phyloP scores from a whole-genome alignment of 2,113 vertebrate species.

The Manacus vitellinus region DNA sequence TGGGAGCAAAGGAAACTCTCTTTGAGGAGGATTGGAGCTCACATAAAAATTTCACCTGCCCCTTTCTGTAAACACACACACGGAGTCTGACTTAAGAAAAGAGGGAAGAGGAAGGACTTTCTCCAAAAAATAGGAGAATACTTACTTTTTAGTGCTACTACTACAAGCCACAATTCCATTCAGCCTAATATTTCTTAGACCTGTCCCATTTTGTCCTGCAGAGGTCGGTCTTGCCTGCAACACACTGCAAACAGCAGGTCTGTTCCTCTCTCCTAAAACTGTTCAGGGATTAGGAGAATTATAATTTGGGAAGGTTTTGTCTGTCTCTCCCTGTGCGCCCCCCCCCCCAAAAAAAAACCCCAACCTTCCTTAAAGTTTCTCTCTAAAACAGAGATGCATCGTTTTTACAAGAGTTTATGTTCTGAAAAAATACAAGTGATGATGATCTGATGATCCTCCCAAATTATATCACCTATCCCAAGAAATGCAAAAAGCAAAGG shows the following conservation, averaged over 20 bases:
- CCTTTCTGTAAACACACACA: neutral
- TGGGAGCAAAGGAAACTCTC: neutral
- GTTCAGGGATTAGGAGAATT: neutral
- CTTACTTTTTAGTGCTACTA: neutral
- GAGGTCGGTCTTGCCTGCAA: conserved; percentile 73
- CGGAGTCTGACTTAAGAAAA: neutral
- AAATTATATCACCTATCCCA: neutral
- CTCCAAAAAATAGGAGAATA: neutral
- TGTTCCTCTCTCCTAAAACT: neutral
- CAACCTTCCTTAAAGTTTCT: neutral
- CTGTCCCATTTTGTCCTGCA: conserved; percentile 60
- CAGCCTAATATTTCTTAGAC: neutral
- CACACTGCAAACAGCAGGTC: neutral
- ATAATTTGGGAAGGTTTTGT: neutral
- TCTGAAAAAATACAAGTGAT: neutral
- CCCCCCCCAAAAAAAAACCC: neutral
- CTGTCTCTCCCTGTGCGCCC: no score
- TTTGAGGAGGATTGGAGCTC: neutral
- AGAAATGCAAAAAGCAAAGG: neutral
- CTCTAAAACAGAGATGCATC: neutral
- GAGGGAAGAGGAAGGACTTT: neutral
- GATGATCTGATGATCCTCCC: accelerated
- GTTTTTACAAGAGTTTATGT: neutral
- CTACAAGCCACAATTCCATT: neutral
- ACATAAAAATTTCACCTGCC: neutral